Evolutionary conservation across 2,113 vertebrate genomes (phyloP).

Genomic region (Tachycineta bicolor): DNA sequence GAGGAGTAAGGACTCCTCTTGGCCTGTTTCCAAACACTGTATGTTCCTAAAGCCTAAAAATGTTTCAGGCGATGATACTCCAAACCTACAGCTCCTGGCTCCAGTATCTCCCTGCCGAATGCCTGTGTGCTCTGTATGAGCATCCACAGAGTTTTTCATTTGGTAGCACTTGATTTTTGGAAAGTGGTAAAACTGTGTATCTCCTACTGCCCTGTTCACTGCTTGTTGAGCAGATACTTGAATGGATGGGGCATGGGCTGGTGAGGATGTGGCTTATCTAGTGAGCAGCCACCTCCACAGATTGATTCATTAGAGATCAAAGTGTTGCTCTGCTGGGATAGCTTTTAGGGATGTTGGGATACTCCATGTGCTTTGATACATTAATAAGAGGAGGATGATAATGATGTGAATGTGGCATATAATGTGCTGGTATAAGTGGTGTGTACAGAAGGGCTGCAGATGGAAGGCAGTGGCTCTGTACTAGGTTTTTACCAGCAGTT

Average conservation of each 20-base stretch:
- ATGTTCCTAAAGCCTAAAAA: not conserved
- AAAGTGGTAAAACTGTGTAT: accelerated
- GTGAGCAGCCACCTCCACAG: not conserved
- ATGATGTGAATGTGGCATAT: not conserved
- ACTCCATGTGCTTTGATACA: not conserved
- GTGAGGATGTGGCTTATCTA: not conserved
- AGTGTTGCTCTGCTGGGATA: not conserved
- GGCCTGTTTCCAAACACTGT: not conserved
- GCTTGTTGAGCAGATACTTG: not conserved
- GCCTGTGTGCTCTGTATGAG: not conserved
- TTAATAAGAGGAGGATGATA: not conserved
- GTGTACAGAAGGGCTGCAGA: not conserved
- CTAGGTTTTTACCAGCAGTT: not conserved
- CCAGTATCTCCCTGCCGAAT: not conserved
- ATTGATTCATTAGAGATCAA: not conserved
- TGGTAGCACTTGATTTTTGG: not conserved
- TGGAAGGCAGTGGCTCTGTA: not conserved
- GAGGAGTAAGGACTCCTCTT: not conserved
- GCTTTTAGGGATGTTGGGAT: not conserved
- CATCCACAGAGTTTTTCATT: not conserved
- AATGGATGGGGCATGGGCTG: not conserved
- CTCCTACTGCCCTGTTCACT: not conserved
- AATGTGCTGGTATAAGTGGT: not conserved
- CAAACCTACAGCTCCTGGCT: not conserved
- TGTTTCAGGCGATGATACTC: not conserved